These are phyloP conservation scores for Xenopus petersii DNA, from an alignment of 2,797 vertebrate genomes.

Conservation along the genomic window DNA sequence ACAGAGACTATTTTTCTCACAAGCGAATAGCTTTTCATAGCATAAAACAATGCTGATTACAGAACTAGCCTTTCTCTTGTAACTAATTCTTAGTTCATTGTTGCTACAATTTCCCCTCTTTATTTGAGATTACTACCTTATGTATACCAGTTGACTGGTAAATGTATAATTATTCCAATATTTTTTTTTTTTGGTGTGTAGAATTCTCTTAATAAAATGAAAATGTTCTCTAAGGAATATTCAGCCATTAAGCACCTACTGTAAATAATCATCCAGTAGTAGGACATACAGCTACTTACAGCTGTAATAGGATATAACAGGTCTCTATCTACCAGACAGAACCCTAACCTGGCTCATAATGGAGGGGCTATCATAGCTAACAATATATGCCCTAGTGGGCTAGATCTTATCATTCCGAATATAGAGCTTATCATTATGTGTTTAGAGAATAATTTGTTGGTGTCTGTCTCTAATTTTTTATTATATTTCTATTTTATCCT, in stretches of 20 bases:
- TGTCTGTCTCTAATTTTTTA: no score
- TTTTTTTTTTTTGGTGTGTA: background rate
- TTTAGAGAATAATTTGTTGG: no score
- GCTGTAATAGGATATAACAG: background rate
- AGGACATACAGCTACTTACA: background rate
- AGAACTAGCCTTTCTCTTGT: constrained; percentile 13
- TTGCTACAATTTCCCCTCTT: background rate
- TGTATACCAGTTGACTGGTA: constrained; percentile 29
- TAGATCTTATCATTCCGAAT: no score
- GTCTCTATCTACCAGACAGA: background rate
- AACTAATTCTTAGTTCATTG: constrained; percentile 26
- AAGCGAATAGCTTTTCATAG: constrained; percentile 44
- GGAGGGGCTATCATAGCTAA: no score
- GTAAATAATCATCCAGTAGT: background rate
- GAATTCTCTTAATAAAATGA: background rate
- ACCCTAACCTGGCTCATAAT: background rate
- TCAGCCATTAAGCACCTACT: background rate
- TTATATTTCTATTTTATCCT: no score
- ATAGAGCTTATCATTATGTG: no score
- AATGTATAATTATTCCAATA: constrained; percentile 25
- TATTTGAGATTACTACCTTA: constrained; percentile 38
- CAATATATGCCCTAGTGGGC: no score
- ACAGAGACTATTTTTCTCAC: constrained; percentile 44
- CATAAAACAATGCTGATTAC: constrained; percentile 56
- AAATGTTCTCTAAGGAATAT: constrained; percentile 10